These are phyloP conservation scores for Ectemnius cavifrons DNA, from an alignment of 2,888 invertebrate genomes.

Conservation along the genomic window DNA sequence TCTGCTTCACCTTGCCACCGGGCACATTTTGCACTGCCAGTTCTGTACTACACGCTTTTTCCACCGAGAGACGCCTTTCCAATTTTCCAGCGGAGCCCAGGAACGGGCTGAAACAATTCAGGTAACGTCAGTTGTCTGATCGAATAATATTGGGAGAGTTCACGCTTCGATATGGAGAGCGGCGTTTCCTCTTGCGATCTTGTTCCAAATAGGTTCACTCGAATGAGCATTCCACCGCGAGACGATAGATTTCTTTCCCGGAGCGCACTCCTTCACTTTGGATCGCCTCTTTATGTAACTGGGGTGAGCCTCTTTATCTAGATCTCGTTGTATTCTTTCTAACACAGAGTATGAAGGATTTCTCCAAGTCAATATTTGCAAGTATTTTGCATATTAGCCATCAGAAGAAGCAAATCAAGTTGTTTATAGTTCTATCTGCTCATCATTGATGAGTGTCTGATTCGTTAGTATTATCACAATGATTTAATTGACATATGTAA, in stretches of 20 bases:
- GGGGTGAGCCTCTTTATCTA: neutral
- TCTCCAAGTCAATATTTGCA: no score
- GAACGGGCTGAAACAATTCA: slow-evolving; percentile 62
- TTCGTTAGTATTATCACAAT: slow-evolving; percentile 46
- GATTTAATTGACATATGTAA: slow-evolving; percentile 60
- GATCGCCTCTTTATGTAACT: slow-evolving; percentile 1
- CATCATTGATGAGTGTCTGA: slow-evolving; percentile 12
- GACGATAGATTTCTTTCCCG: slow-evolving; percentile 56
- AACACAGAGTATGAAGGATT: no score
- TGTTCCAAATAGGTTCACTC: slow-evolving; percentile 59
- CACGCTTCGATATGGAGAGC: slow-evolving; percentile 56
- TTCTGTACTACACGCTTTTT: slow-evolving; percentile 25
- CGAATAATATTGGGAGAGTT: slow-evolving; percentile 61
- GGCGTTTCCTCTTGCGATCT: slow-evolving; percentile 60
- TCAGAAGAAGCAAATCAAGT: no score
- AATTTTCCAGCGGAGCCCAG: slow-evolving; percentile 62
- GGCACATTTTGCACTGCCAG: neutral
- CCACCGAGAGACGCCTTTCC: slow-evolving; percentile 56
- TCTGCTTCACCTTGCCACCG: slow-evolving; percentile 19
- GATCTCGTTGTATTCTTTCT: neutral
- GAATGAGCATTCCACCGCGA: slow-evolving; percentile 56
- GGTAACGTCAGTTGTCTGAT: slow-evolving; percentile 61
- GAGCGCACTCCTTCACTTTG: slow-evolving; percentile 17
- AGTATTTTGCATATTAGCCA: no score
- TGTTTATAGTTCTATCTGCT: no score